Base-by-base conservation (phyloP, 2,888 invertebrate genomes). In the Agonopterix alstromeriana region DNA sequence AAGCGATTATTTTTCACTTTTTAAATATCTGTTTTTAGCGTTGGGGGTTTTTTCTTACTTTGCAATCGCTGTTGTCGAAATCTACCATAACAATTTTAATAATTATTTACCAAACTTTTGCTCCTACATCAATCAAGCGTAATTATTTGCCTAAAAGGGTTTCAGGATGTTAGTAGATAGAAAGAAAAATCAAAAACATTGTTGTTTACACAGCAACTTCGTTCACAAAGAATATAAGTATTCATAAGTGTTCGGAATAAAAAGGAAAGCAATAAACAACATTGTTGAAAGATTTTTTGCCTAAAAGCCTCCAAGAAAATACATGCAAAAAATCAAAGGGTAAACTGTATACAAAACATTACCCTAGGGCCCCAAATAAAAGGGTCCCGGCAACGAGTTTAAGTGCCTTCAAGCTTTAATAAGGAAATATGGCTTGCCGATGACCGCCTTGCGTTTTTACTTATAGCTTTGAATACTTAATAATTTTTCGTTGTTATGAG, bases 321-420 rank as follows among this genome's bases (percentile, higher is more conserved):
- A 64, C 60, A 63, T 63, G 67, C 63, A 66, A 62, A 73, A 70
- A 72, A 72, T 73, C 73, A 73, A 73, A 73, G 72, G 70, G 60
- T 61, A 55, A 49, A 50, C 54, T 61, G 60, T 63, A 64, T 61
- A 62, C 54, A 59, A 65, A 67, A 69, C 69, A 67, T 62, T 60
- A 57, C 49, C 48, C 63, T 35, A 27, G 49, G 46, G 48, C 14
- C 36, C 27, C 14, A 35, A 48, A 45, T 48, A 46, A 48, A 52
- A 52, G 44, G 52, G 48, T 12, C 47, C 42, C 35, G n/a, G 27
- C 52, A 43, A 46, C 48, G 49, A 40, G 45, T 49, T 47, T 52
- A 48, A 52, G 52, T 49, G 46, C 52, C 49, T 52, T 41, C 38
- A 48, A 48, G 49, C 43, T 42, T 46, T 47, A 45, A 48, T 47